Evolutionary conservation across 2,797 vertebrate genomes (phyloP).

Genomic region (Anas bernieri): DNA sequence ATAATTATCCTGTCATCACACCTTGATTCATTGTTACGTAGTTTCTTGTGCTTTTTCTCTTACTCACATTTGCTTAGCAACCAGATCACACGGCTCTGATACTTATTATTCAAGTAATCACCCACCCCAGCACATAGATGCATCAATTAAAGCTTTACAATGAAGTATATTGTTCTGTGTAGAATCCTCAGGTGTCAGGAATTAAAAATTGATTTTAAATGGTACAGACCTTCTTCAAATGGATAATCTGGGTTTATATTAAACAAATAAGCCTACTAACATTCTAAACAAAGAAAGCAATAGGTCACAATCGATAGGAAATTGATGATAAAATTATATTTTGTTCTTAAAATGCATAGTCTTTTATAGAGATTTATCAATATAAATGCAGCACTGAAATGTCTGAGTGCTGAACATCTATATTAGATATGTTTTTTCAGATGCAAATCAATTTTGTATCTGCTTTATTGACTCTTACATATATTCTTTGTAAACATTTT

Average conservation of each 20-base stretch:
- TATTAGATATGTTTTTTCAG: slow-evolving; percentile 35
- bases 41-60: slow-evolving; percentile 62
- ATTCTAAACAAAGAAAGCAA: slow-evolving; percentile 55
- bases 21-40: slow-evolving; percentile 67
- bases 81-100: slow-evolving; percentile 50
- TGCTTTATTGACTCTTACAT: slow-evolving; percentile 53
- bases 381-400: slow-evolving; percentile 31
- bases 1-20: slow-evolving; percentile 68
- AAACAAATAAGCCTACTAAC: slow-evolving; percentile 38
- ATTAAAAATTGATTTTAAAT: slow-evolving; percentile 62
- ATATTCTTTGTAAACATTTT: slow-evolving; percentile 62
- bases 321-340: slow-evolving; percentile 70
- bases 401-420: neutral
- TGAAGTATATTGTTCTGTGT: slow-evolving; percentile 73
- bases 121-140: slow-evolving; percentile 57
- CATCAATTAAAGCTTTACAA: slow-evolving; percentile 75
- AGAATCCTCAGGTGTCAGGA: slow-evolving; percentile 60
- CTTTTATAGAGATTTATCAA: slow-evolving; percentile 23
- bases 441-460: slow-evolving; percentile 29
- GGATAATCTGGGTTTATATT: slow-evolving; percentile 63
- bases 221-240: slow-evolving; percentile 24
- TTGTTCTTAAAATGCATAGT: slow-evolving; percentile 48
- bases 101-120: slow-evolving; percentile 74
- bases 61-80: slow-evolving; percentile 69
- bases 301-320: slow-evolving; percentile 49